Evolutionary conservation across 2,888 invertebrate genomes (phyloP).

Genomic region (Pyrrhosoma nymphula): DNA sequence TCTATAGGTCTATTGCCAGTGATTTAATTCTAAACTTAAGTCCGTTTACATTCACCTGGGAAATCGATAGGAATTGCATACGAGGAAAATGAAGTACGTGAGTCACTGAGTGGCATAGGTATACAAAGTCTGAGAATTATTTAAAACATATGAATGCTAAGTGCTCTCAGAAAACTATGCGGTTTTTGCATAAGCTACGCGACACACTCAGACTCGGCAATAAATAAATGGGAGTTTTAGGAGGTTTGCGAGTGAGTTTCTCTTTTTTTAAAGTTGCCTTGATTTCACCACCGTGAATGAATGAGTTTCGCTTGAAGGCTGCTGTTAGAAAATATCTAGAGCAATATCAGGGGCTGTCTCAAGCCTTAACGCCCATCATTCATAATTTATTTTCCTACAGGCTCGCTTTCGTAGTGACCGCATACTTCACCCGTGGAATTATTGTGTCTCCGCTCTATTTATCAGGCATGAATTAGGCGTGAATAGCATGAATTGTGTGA

Average conservation of each 20-base stretch:
- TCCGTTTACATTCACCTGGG: no score
- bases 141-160: not conserved
- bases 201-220: not conserved
- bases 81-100: no score
- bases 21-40: no score
- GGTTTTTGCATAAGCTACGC: not conserved
- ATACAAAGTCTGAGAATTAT: not conserved
- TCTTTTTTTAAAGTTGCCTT: not conserved
- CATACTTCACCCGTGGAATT: constrained; percentile 70
- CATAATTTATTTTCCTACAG: not conserved
- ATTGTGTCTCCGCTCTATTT: constrained; percentile 68
- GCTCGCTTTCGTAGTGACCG: constrained; percentile 71
- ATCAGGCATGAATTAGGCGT: not conserved
- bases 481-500: not conserved
- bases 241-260: not conserved
- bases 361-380: not conserved
- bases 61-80: no score
- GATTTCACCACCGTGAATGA: not conserved
- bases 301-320: not conserved
- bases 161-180: not conserved
- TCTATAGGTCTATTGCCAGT: no score
- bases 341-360: not conserved
- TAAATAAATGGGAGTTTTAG: not conserved
- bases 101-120: no score
- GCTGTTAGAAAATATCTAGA: not conserved